Evolutionary conservation across 2,113 vertebrate genomes (phyloP).

Genomic region (Grus americana): DNA sequence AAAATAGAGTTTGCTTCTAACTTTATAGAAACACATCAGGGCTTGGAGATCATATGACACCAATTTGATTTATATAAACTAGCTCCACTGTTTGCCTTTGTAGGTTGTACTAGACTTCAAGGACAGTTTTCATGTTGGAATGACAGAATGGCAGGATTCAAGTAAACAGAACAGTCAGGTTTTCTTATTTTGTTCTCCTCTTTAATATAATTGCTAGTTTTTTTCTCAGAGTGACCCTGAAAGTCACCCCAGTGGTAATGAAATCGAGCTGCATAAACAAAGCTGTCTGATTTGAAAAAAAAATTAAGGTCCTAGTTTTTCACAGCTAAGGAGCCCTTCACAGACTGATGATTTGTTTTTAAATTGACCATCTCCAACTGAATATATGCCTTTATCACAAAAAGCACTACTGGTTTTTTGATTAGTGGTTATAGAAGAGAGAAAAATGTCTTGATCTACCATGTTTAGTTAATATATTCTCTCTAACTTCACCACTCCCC

Average conservation of each 20-base stretch:
- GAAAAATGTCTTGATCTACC: neutral
- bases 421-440: neutral
- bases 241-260: constrained; percentile 42
- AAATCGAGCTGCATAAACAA: constrained; percentile 47
- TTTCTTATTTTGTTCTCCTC: constrained; percentile 43
- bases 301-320: constrained; percentile 17
- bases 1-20: constrained; percentile 39
- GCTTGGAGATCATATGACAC: constrained; percentile 31
- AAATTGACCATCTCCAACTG: constrained; percentile 11
- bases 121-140: constrained; percentile 55
- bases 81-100: constrained; percentile 49
- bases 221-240: constrained; percentile 30
- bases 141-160: constrained; percentile 61
- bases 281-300: constrained; percentile 31
- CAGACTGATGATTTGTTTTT: constrained; percentile 6
- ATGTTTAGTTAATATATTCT: neutral
- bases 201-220: constrained; percentile 57
- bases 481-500: neutral
- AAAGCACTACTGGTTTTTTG: neutral
- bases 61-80: constrained; percentile 58
- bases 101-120: constrained; percentile 42
- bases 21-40: constrained; percentile 31
- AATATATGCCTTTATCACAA: neutral
- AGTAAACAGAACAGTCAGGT: constrained; percentile 44
- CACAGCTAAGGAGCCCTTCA: constrained; percentile 21